A percentile compares a stretch with the other conserved stretches of the same genome.
These are phyloP conservation scores for Loripinus fragilis DNA, from an alignment of 2,888 invertebrate species.

Conservation along the genomic window DNA sequence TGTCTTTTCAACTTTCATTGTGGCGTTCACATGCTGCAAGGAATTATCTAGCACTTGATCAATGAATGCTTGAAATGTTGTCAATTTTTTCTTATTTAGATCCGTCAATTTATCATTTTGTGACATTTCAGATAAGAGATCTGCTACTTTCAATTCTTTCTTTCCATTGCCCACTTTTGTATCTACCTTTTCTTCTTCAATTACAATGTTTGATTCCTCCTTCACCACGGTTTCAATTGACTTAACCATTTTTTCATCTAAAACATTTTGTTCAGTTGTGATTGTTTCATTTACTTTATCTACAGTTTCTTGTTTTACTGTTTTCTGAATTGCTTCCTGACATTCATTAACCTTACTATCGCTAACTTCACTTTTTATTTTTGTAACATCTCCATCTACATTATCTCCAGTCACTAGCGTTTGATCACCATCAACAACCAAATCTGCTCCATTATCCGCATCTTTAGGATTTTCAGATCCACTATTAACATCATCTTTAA, in stretches of 20 bases:
- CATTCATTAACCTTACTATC: slow-evolving; percentile 11
- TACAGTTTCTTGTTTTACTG: not conserved
- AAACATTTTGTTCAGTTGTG: not conserved
- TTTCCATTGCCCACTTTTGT: not conserved
- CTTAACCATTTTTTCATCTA: not conserved
- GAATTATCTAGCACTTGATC: slow-evolving; percentile 75
- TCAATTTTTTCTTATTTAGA: slow-evolving; percentile 45
- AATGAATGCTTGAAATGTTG: slow-evolving; percentile 73
- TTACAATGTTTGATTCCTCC: slow-evolving; percentile 16
- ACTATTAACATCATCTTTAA: not conserved
- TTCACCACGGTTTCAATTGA: not conserved
- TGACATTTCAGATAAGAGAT: slow-evolving; percentile 45
- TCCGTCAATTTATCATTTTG: slow-evolving; percentile 17
- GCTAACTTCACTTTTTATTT: not conserved
- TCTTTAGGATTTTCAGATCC: slow-evolving; percentile 4
- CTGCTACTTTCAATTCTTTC: slow-evolving; percentile 30
- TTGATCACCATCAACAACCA: not conserved
- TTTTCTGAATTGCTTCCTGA: not conserved
- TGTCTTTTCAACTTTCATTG: slow-evolving; percentile 31
- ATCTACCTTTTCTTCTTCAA: not conserved
- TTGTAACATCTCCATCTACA: not conserved
- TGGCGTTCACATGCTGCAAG: slow-evolving; percentile 47
- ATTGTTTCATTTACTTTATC: not conserved
- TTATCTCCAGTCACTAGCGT: not conserved
- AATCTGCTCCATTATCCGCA: not conserved